Percentiles rank a stretch among this genome's conserved stretches.
These are phyloP conservation scores for Mormyrus iriodes DNA, from an alignment of 2,113 vertebrate genomes.

Conservation along the genomic window DNA sequence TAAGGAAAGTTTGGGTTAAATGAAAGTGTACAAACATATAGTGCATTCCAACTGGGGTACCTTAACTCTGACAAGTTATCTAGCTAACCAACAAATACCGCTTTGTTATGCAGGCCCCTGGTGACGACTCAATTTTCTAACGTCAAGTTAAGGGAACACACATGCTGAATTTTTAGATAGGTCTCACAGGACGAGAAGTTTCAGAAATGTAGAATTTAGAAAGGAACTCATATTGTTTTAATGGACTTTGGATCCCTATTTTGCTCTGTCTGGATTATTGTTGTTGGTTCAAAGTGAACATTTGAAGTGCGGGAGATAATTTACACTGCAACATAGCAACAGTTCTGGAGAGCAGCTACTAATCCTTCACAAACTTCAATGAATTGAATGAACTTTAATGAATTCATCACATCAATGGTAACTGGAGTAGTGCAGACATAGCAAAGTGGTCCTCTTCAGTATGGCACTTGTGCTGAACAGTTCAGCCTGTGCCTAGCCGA, in stretches of 20 bases:
- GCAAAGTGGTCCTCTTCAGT: neutral
- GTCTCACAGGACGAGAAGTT: neutral
- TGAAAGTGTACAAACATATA: neutral
- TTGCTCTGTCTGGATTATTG: neutral
- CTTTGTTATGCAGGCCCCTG: neutral
- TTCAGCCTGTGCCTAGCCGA: neutral
- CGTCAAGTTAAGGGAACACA: neutral
- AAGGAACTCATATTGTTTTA: neutral
- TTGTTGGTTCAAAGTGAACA: neutral
- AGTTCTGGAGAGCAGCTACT: neutral
- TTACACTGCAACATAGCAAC: neutral
- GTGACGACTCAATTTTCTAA: neutral
- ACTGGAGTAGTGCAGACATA: neutral
- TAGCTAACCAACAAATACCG: neutral
- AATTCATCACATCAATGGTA: neutral
- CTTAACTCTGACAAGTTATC: neutral
- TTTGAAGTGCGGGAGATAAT: neutral
- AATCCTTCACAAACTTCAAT: neutral
- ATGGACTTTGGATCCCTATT: neutral
- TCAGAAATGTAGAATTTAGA: neutral
- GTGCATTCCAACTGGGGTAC: neutral
- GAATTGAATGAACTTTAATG: neutral
- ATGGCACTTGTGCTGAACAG: neutral
- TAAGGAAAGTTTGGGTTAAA: neutral
- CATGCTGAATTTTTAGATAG: neutral